Conservation (phyloP, 2,888 invertebrate species). For the Leptinotarsa haldemani region DNA sequence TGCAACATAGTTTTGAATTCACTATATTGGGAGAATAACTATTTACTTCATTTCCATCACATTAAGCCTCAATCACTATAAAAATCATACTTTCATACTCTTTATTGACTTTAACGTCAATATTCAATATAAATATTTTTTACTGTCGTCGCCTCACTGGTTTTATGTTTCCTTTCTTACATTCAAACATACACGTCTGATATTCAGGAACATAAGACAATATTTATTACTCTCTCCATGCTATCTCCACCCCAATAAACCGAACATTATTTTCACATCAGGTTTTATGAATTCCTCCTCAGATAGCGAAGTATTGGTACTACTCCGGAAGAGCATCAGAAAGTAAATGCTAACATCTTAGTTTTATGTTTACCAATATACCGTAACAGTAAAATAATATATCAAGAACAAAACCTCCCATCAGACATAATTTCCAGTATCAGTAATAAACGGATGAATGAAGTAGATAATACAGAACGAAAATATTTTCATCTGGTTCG, state of each 20-base stretch:
- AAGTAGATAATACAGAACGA: too few relatives aligned
- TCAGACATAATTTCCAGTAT: not conserved
- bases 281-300: slow-evolving; percentile 22
- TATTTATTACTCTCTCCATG: slow-evolving; percentile 34
- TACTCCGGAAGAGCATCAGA: not conserved
- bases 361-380: not conserved
- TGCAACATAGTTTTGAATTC: too few relatives aligned
- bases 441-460: too few relatives aligned
- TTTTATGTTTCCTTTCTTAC: slow-evolving; percentile 31
- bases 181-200: slow-evolving; percentile 32
- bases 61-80: not conserved
- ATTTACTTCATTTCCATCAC: not conserved
- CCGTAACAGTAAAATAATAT: not conserved
- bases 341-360: not conserved
- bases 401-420: not conserved
- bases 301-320: not conserved
- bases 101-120: slow-evolving; percentile 20
- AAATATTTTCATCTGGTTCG: too few relatives aligned
- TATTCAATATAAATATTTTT: slow-evolving; percentile 30
- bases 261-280: slow-evolving; percentile 41
- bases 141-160: slow-evolving; percentile 10
- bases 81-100: not conserved
- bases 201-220: slow-evolving; percentile 34
- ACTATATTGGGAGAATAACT: too few relatives aligned
- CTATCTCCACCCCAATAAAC: slow-evolving; percentile 33